phyloP scores from a whole-genome alignment of 2,113 vertebrate species.

The Boulengeromyrus knoepffleri region DNA sequence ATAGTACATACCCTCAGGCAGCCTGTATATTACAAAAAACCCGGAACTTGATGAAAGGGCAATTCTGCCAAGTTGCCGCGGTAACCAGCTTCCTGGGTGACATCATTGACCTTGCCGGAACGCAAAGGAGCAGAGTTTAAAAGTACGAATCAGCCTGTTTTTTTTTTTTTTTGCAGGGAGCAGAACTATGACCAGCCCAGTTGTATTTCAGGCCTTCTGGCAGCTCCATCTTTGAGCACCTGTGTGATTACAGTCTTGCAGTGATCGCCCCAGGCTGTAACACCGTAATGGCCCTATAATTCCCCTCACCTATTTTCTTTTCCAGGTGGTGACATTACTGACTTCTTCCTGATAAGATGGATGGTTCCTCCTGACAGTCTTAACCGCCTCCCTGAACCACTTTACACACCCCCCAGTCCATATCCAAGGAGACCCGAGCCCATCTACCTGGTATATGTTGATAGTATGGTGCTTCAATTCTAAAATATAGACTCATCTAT shows the following conservation, averaged over 20 bases:
- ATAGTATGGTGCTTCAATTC: background rate
- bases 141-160: background rate
- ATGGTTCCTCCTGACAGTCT: background rate
- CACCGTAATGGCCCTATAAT: background rate
- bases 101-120: background rate
- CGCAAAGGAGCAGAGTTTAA: background rate
- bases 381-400: background rate
- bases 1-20: background rate
- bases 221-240: background rate
- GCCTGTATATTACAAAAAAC: background rate
- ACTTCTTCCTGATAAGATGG: background rate
- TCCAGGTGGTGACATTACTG: background rate
- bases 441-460: background rate
- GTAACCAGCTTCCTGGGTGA: background rate
- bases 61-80: background rate
- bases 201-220: background rate
- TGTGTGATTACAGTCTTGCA: background rate
- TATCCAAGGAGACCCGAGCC: background rate
- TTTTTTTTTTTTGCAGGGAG: background rate
- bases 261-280: background rate
- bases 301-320: background rate
- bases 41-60: background rate
- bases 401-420: background rate
- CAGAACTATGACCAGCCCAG: background rate
- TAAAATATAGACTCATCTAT: background rate